phyloP scores from a whole-genome alignment of 2,797 vertebrate species.

The Poecilia wingei region DNA sequence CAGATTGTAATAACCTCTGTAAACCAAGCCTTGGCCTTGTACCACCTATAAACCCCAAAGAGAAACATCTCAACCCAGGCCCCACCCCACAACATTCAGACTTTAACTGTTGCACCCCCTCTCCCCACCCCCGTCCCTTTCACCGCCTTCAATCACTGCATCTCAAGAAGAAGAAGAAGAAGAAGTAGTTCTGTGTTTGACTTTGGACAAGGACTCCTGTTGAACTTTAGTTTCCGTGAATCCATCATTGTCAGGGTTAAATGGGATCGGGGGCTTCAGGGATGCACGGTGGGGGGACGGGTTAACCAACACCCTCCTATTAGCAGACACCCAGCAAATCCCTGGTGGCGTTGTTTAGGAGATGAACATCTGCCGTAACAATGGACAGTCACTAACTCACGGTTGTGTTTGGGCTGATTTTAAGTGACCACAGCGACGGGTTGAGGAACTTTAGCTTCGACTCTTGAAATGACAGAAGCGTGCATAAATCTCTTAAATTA shows the following conservation, averaged over 20 bases:
- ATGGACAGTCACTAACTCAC: constrained; percentile 31
- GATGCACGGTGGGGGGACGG: constrained; percentile 51
- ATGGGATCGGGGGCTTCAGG: constrained; percentile 52
- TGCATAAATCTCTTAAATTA: background rate
- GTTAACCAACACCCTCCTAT: constrained; percentile 60
- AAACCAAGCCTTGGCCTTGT: constrained; percentile 62
- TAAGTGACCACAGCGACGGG: constrained; percentile 3
- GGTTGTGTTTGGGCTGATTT: constrained; percentile 19
- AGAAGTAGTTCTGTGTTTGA: constrained; percentile 63
- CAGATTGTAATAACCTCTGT: constrained; percentile 56
- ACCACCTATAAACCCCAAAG: constrained; percentile 43
- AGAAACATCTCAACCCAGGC: constrained; percentile 39
- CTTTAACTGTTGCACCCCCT: constrained; percentile 32
- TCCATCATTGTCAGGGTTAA: constrained; percentile 77
- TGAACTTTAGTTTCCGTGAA: constrained; percentile 62
- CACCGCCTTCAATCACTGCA: constrained; percentile 19
- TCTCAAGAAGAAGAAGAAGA: constrained; percentile 37
- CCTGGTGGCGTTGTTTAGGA: constrained; percentile 58
- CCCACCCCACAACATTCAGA: constrained; percentile 26
- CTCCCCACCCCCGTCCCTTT: background rate
- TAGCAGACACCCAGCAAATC: constrained; percentile 50
- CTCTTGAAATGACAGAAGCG: constrained; percentile 13
- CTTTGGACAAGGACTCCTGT: constrained; percentile 59
- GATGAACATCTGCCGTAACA: constrained; percentile 67
- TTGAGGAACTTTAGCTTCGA: constrained; percentile 9